Evolutionary conservation across 2,797 vertebrate genomes (phyloP), one percentile per base, ranked within the genome.

Genomic region (Acipenser transmontanus): DNA sequence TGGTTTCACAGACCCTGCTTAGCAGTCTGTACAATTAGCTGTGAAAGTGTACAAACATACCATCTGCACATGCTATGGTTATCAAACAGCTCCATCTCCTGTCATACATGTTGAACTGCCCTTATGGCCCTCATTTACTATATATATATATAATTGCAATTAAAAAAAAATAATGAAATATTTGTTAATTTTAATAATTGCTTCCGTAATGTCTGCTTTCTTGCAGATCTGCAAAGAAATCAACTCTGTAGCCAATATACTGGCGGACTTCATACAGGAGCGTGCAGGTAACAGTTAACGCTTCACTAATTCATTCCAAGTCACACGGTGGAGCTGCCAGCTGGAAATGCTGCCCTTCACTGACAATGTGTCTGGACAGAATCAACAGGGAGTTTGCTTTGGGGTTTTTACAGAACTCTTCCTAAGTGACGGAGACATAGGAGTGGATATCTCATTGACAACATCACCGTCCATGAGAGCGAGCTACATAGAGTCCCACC

Each of bases 171-270:
- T n/a, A n/a, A n/a, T 1, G 14, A 17, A 17, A 17, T 17, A 17
- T 17, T 17, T 17, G 14, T 17, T 17, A 17, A 17, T 17, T 17
- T 17, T 17, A 17, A 17, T 17, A 17, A 17, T 17, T 17, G 14
- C 14, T 17, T 17, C 14, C 20, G 20, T 34, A 34, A 34, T 34
- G 20, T 76, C 8, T 73, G 68, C 17, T 73, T 57, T 14, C 11
- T 34, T 76, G 14, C 75, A 97, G 95, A 91, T 95, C 66, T 96
- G 94, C 78, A 89, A 89, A 6, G 93, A 98, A 84, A 94, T 95
- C 67, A 92, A 90, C 79, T 84, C 84, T 62, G 77, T 91, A 70
- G 81, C 92, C 63, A 89, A 91, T 67, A 79, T 90, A 1, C 73
- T 95, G 77, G 88, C 93, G 17, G 81, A 87, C 70, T 96, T 91